Evolutionary conservation across 2,797 vertebrate genomes (phyloP).

Genomic region (Tachyglossus aculeatus): DNA sequence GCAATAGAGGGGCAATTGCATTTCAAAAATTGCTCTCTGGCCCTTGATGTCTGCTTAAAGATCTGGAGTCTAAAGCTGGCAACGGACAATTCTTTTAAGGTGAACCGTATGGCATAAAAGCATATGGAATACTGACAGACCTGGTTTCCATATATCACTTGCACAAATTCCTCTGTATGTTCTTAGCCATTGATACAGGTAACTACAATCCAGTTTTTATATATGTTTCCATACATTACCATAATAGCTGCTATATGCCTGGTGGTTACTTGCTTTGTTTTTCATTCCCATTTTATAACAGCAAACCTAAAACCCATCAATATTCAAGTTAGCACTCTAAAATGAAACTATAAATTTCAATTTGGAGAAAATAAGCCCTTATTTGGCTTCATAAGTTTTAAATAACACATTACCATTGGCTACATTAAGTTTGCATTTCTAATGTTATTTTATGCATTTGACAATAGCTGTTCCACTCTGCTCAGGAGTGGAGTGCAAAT

Average conservation of each 20-base stretch:
- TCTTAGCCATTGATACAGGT: slow-evolving; percentile 47
- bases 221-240: slow-evolving; percentile 64
- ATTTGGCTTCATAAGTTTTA: slow-evolving; percentile 86
- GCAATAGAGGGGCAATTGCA: background rate
- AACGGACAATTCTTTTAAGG: slow-evolving; percentile 11
- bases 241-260: slow-evolving; percentile 65
- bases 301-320: slow-evolving; percentile 71
- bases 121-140: background rate
- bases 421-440: slow-evolving; percentile 79
- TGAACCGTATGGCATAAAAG: slow-evolving; percentile 36
- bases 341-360: slow-evolving; percentile 87
- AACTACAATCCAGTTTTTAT: slow-evolving; percentile 40
- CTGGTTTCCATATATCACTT: background rate
- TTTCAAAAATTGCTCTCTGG: slow-evolving; percentile 30
- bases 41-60: background rate
- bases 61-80: slow-evolving; percentile 20
- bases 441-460: slow-evolving; percentile 79
- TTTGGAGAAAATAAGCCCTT: slow-evolving; percentile 84
- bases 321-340: slow-evolving; percentile 79
- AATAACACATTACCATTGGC: slow-evolving; percentile 84
- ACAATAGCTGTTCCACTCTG: slow-evolving; percentile 77
- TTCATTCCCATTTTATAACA: slow-evolving; percentile 69
- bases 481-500: slow-evolving; percentile 72
- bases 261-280: slow-evolving; percentile 68
- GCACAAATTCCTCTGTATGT: slow-evolving; percentile 31